Evolutionary conservation across 2,888 invertebrate genomes (phyloP).

Genomic region (Rhagium mordax): DNA sequence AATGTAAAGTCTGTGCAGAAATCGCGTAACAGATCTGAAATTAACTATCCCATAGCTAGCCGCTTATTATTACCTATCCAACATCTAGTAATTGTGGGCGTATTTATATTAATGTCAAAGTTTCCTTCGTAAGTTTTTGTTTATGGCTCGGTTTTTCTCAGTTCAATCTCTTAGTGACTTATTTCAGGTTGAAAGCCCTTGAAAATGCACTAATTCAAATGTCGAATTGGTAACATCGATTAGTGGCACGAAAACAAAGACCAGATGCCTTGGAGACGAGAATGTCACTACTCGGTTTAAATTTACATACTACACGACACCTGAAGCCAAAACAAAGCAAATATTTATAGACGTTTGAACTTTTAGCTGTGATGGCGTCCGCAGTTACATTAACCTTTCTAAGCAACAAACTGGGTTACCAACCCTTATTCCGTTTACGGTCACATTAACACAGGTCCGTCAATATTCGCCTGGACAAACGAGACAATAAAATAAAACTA

Average conservation of each 20-base stretch:
- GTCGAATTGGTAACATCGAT: not conserved
- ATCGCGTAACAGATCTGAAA: not conserved
- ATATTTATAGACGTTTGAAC: not conserved
- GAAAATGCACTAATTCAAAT: not conserved
- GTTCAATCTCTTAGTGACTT: not conserved
- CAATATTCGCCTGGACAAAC: not conserved
- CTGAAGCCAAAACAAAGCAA: not conserved
- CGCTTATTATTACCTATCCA: constrained; percentile 10
- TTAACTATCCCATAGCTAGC: not conserved
- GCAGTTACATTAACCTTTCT: not conserved
- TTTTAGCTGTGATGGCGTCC: not conserved
- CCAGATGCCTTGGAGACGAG: not conserved
- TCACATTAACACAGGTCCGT: not conserved
- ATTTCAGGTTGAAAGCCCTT: not conserved
- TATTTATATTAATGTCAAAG: constrained; percentile 3
- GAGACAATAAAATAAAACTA: not conserved
- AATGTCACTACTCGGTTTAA: not conserved
- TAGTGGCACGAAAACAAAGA: not conserved
- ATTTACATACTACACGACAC: not conserved
- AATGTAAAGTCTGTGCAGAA: not conserved
- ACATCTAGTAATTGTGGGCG: not conserved
- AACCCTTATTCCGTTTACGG: not conserved
- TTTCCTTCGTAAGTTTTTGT: not conserved
- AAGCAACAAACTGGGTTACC: not conserved
- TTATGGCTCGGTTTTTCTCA: not conserved